phyloP scores from a whole-genome alignment of 2,113 vertebrate genomes.

The Aramus guarauna region DNA sequence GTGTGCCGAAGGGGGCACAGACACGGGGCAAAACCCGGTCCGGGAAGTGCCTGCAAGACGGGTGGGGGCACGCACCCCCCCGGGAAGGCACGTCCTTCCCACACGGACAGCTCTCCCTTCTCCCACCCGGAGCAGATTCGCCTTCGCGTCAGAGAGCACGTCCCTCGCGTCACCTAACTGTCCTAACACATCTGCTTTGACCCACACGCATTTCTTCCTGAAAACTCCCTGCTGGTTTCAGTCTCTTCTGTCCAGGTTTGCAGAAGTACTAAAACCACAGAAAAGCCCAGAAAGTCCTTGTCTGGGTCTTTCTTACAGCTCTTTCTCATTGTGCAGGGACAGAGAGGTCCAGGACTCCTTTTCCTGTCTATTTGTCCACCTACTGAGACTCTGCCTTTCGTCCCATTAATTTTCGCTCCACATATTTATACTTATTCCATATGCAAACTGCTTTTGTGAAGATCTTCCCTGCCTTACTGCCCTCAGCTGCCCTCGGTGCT shows the following conservation, averaged over 20 bases:
- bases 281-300: background rate
- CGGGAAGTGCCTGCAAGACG: no score
- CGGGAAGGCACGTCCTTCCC: background rate
- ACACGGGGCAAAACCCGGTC: no score
- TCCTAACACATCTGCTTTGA: fast-evolving
- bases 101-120: fast-evolving
- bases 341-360: no score
- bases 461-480: no score
- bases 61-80: fast-evolving
- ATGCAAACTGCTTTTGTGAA: background rate
- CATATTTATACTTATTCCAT: background rate
- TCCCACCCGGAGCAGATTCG: fast-evolving
- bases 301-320: background rate
- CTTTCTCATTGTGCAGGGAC: background rate
- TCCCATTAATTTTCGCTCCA: background rate
- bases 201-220: background rate
- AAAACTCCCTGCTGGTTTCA: background rate
- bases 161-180: background rate
- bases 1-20: background rate
- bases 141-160: fast-evolving
- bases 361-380: no score
- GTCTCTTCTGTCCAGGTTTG: background rate
- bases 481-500: no score
- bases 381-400: no score
- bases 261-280: background rate